A percentile compares a stretch with the other conserved stretches of the same genome.
phyloP scores from a whole-genome alignment of 2,888 invertebrate species.

The Arctia plantaginis region DNA sequence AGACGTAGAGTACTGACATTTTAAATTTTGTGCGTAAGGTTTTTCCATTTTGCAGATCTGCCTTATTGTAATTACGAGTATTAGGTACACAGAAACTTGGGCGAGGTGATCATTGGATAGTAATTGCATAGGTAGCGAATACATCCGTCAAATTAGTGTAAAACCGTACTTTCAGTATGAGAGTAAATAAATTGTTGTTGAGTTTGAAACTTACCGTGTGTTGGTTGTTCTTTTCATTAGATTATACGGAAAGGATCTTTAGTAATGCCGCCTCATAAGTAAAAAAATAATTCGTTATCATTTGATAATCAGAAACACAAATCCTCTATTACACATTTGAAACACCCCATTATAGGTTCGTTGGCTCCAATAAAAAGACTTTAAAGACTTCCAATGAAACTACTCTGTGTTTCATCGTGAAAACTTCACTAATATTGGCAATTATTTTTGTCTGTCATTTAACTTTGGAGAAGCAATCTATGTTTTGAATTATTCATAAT shows the following conservation, averaged over 20 bases:
- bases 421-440: background rate
- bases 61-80: background rate
- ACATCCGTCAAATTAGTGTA: background rate
- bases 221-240: background rate
- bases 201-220: background rate
- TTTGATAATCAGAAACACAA: background rate
- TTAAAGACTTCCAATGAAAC: background rate
- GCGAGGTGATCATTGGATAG: background rate
- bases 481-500: constrained; percentile 24
- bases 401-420: background rate
- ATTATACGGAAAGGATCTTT: no score
- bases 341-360: background rate
- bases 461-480: constrained; percentile 11
- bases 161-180: background rate
- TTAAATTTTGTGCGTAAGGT: background rate
- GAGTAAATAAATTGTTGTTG: background rate
- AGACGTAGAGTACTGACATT: background rate
- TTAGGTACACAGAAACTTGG: background rate
- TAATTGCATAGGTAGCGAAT: background rate
- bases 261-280: no score
- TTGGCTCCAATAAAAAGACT: background rate
- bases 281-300: no score
- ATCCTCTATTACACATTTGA: background rate
- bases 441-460: constrained; percentile 3
- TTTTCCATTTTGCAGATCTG: no score